Base-by-base conservation (phyloP, 2,113 vertebrate species). In the Coracopsis vasa region DNA sequence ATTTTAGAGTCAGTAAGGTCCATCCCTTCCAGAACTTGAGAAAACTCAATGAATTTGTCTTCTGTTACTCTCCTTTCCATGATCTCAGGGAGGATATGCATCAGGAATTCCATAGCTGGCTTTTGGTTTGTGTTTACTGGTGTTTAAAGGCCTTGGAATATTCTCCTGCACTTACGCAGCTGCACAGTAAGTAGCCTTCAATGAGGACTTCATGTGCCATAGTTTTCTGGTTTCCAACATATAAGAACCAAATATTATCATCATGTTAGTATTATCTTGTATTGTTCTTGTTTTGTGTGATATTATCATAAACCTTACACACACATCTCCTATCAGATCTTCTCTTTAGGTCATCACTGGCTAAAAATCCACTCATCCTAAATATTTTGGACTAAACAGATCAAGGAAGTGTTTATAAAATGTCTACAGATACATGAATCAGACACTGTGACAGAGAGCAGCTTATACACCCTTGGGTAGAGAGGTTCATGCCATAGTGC, bases 11-110 rank as follows among this genome's bases (percentile, higher is more conserved):
- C 20, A 39, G 3, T 29, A 39, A 47, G 39, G 15, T 47, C 39
- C 58, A 6, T 53, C 58, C 12, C 25, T 27, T 35, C 29, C 31
- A 28, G 33, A 56, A 39, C 27, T 5, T 48, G 21, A 54, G 33
- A 69, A 56, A 80, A 48, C 10, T 16, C 47, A 15, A 5, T 37
- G 10, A 44, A 24, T 58, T 64, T 42, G 7, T 45, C 13, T 41
- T 73, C 29, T 80, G 20, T 47, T 37, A 14, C 37, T 81, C 53
- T 48, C 9, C 24, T 24, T 56, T 69, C 33, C 1, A 0, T 24
- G 35, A 13, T 6, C 10, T 0, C 0, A 4, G 11, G 37, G 33
- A 58, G 8, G 7, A 16, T 39, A 15, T 39, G 18, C 33, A n/a
- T n/a, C 16, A 27, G 42, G 45, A 87, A 35, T 50, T 75, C 39